Conservation (phyloP, 2,113 vertebrate genomes). For the Furnarius figulus region DNA sequence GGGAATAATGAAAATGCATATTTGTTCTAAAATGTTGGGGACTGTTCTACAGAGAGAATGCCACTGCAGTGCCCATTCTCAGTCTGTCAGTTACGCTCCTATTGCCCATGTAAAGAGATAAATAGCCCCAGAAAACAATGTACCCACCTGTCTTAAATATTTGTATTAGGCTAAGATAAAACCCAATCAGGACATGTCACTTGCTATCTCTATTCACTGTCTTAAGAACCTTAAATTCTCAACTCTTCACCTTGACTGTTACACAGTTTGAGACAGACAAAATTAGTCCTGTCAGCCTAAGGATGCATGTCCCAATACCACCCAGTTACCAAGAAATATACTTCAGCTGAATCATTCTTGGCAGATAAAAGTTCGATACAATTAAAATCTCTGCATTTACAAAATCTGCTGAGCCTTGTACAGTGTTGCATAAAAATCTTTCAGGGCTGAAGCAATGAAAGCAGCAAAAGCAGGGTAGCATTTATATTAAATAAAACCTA, state of each 20-base stretch:
- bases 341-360: neutral
- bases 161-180: neutral
- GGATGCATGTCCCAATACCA: neutral
- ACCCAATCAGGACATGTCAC: neutral
- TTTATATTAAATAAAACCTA: neutral
- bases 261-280: neutral
- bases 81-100: neutral
- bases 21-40: neutral
- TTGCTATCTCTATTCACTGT: neutral
- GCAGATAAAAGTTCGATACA: neutral
- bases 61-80: neutral
- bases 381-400: neutral
- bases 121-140: neutral
- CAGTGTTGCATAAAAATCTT: neutral
- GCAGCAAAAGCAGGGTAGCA: neutral
- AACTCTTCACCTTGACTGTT: neutral
- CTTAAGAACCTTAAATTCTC: neutral
- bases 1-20: neutral
- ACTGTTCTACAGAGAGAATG: neutral
- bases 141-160: neutral
- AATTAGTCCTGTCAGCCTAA: neutral
- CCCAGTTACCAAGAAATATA: neutral
- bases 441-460: neutral
- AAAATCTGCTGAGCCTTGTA: neutral
- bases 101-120: neutral